Evolutionary conservation across 2,113 vertebrate species (phyloP).

Genomic region (Dicaeum eximium): DNA sequence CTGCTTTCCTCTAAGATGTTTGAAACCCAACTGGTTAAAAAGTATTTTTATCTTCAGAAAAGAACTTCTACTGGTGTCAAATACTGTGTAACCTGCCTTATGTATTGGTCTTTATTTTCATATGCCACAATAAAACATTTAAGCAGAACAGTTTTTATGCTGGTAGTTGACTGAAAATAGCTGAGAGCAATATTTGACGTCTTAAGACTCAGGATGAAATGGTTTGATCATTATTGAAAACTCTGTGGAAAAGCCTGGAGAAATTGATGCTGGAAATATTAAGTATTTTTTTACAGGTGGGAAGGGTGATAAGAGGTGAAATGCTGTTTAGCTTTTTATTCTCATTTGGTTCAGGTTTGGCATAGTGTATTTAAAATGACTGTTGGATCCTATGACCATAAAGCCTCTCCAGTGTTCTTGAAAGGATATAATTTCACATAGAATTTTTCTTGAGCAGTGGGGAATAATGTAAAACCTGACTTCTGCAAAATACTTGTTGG

Average conservation of each 20-base stretch:
- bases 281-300: fast-evolving
- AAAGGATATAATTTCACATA: not conserved
- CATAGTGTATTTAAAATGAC: not conserved
- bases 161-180: not conserved
- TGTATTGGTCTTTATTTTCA: not conserved
- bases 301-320: not conserved
- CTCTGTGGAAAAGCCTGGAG: not conserved
- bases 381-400: not conserved
- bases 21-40: not conserved
- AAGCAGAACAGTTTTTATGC: not conserved
- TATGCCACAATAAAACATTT: not conserved
- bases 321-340: not conserved
- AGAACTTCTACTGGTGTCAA: not conserved
- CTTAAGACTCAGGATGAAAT: not conserved
- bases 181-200: not conserved
- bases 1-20: not conserved
- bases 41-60: not conserved
- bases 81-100: not conserved
- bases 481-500: not conserved
- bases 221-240: not conserved
- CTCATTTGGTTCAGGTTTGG: not conserved
- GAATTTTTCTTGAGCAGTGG: not conserved
- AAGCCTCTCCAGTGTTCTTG: not conserved
- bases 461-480: not conserved
- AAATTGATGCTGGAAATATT: not conserved